phyloP scores from a whole-genome alignment of 2,797 vertebrate genomes.

The Buceros bicornis region DNA sequence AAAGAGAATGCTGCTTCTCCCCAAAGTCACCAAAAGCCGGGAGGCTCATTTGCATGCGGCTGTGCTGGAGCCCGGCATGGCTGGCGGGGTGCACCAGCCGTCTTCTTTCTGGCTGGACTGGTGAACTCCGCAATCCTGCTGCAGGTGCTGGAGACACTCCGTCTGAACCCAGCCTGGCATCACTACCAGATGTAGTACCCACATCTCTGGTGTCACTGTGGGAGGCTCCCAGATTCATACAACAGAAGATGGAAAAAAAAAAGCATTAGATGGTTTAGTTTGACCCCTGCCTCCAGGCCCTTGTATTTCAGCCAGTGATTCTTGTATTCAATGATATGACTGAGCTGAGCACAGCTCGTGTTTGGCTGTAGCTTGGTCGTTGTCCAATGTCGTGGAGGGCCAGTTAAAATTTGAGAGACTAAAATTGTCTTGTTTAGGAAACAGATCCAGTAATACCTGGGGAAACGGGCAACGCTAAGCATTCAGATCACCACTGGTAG shows the following conservation, averaged over 20 bases:
- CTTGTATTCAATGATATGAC: background rate
- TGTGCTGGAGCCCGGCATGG: background rate
- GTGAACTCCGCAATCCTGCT: background rate
- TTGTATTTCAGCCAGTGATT: background rate
- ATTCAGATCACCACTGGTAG: background rate
- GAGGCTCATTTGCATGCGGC: accelerated
- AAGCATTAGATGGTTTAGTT: background rate
- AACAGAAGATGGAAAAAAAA: background rate
- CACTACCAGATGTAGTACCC: background rate
- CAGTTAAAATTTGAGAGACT: background rate
- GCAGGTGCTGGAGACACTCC: accelerated
- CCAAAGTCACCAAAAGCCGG: background rate
- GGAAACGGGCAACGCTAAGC: background rate
- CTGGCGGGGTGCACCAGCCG: background rate
- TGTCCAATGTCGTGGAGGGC: background rate
- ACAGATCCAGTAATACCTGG: background rate
- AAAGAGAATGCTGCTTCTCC: background rate
- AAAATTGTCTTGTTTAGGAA: background rate
- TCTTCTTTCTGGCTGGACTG: background rate
- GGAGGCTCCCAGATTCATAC: background rate
- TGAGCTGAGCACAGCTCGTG: background rate
- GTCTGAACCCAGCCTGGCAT: background rate
- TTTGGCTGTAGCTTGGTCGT: background rate
- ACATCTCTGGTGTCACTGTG: background rate
- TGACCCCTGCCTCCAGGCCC: background rate